Evolutionary conservation across 92 coral and sea anemone species (phyloP).

Genomic region (Zoanthus gigantus): DNA sequence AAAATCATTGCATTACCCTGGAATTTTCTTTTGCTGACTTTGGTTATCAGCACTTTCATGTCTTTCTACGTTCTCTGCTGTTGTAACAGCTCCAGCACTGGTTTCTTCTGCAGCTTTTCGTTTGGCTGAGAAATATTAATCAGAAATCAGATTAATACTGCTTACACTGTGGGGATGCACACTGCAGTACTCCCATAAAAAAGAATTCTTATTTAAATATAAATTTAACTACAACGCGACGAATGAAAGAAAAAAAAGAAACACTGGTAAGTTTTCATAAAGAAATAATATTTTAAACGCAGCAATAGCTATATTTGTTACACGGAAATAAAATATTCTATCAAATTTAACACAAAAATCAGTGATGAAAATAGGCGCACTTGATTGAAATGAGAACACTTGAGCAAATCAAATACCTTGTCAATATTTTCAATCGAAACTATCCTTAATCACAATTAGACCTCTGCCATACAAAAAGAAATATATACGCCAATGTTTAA

Average conservation of each 20-base stretch:
- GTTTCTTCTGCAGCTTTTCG: conserved; percentile 23
- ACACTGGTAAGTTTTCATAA: not conserved
- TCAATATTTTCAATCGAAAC: conserved; percentile 32
- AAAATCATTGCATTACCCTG: conserved; percentile 15
- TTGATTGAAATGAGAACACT: conserved; percentile 26
- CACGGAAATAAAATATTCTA: not conserved
- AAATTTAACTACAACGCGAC: not conserved
- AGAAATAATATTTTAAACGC: too few relatives aligned
- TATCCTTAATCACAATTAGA: not conserved
- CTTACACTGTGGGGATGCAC: not conserved
- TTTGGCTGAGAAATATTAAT: conserved; percentile 1
- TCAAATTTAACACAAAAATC: not conserved
- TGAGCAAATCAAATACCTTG: conserved; percentile 35
- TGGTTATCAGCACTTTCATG: conserved; percentile 17
- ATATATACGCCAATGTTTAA: not conserved
- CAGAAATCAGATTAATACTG: not conserved
- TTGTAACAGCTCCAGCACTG: conserved; percentile 41
- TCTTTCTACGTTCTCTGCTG: conserved; percentile 29
- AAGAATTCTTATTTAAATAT: not conserved
- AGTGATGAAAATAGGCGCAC: not conserved
- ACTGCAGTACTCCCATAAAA: not conserved
- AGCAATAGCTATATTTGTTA: not conserved
- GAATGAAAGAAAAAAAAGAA: not conserved
- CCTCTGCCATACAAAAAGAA: not conserved
- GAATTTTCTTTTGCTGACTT: conserved; percentile 16